Base-by-base conservation (phyloP, 1,140 invertebrate species). In the Metopolophium dirhodum region DNA sequence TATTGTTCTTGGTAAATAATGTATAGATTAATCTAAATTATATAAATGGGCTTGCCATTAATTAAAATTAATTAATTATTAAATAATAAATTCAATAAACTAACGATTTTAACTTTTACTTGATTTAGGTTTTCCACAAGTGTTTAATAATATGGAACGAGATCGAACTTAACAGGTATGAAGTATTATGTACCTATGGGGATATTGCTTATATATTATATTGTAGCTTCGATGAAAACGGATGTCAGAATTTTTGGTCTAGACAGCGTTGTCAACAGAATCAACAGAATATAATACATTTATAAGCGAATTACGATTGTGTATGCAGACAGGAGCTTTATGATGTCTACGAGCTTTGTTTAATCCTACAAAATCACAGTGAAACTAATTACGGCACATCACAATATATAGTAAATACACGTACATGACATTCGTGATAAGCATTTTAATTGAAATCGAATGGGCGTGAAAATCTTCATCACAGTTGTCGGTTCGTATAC, bases 311-410 rank as follows among this genome's bases (percentile, higher is more conserved):
- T 30, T 18, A 30, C 14, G 45, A 83, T 83, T 83, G 82, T 37
- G 82, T 47, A 87, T 47, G 85, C 85, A 87, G 41, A 87, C 45
- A 45, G 85, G 26, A 87, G 41, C 26, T 47, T 85, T 85, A 85
- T 87, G 35, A 83, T 83, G 35, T 37, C 82, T 83, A n/a, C 85
- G 85, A 87, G 26, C 23, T 47, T 45, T 47, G 45, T 87, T 87
- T 47, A 47, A 47, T 87, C 41, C 41, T 87, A 45, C 35, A 49
- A 87, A 87, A 87, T 87, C 11, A 30, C 26, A 26, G 26, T 45
- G 41, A 87, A 87, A 87, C 41, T 87, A 87, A 87, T 87, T 87
- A 87, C 85, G 45, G 26, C 45, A 14, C n/a, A 83, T 83, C 82
- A 83, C 35, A 37, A 83, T 83, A 83, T 77, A 77, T n/a, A 77